phyloP scores from a whole-genome alignment of 1,140 invertebrate genomes.

The Dolichoris vasculosae region DNA sequence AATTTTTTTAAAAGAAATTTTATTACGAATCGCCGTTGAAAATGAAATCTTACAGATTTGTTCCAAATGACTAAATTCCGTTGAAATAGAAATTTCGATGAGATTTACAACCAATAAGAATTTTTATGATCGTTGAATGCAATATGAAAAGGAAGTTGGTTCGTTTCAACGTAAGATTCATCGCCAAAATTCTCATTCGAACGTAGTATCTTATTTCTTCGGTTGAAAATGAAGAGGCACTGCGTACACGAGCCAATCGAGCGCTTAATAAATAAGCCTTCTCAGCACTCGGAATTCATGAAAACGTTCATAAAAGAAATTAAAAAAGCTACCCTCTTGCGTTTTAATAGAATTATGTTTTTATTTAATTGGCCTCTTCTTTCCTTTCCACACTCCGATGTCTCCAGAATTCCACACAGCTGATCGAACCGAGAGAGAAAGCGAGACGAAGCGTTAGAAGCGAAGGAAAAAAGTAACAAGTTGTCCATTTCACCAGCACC shows the following conservation, averaged over 20 bases:
- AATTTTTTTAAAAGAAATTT: neutral
- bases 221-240: neutral
- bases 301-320: constrained; percentile 6
- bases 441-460: neutral
- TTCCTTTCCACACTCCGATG: neutral
- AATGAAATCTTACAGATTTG: neutral
- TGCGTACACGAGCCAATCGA: no score
- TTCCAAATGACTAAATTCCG: neutral
- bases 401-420: neutral
- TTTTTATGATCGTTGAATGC: neutral
- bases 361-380: constrained; percentile 32
- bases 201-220: neutral
- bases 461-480: neutral
- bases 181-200: neutral
- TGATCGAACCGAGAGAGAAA: constrained; percentile 19
- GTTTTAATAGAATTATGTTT: constrained; percentile 40
- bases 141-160: neutral
- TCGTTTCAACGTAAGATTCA: neutral
- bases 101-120: neutral
- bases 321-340: constrained; percentile 17
- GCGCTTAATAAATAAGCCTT: constrained; percentile 10
- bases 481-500: neutral
- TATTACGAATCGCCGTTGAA: neutral
- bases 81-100: neutral
- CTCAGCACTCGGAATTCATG: neutral